Base-by-base conservation (phyloP, 2,113 vertebrate genomes). In the Lophius piscatorius region DNA sequence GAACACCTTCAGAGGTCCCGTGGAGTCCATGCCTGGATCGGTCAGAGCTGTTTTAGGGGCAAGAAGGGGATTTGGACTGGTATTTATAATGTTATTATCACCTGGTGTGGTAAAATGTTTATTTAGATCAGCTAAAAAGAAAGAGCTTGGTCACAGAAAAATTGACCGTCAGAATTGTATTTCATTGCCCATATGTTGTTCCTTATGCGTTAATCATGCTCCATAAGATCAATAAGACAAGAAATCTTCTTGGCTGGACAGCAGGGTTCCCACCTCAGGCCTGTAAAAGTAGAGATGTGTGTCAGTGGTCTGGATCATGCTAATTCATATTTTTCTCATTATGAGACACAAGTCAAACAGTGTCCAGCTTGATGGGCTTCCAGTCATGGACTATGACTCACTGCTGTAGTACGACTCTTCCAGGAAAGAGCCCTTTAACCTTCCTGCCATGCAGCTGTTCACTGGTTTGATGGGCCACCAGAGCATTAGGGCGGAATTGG, bases 401-500 rank as follows among this genome's bases (percentile, higher is more conserved):
- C 47, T 39, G 35, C 51, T 22, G 11, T 11, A 31, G 7, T 7
- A 17, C 3, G 3, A 1, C 16, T 33, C 28, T 57, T 59, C 45
- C 28, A 16, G 29, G 44, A 36, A 33, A 31, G 6, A 8, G 1
- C 22, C 12, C 9, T 10, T 13, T 5, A 22, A 8, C 14, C 18
- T 46, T 42, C 22, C 23, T 31, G 13, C 16, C 35, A 21, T 16
- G 40, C 57, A 63, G 57, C 57, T 76, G 65, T 44, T 65, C 2
- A 21, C 39, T 44, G 23, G 6, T 24, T 18, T 26, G 26, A 77
- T 14, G 6, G 33, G 40, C 42, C 42, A 17, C 33, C 34, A 39
- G 20, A 21, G 20, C 16, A 35, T 9, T 9, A 2, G 29, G 35
- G 28, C 17, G 39, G 10, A 45, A 56, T 29, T 12, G 28, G 21